Percentiles rank a stretch among this genome's conserved stretches.
phyloP scores from a whole-genome alignment of 1,140 invertebrate genomes.

The Trachymyrmex cornetzi region DNA sequence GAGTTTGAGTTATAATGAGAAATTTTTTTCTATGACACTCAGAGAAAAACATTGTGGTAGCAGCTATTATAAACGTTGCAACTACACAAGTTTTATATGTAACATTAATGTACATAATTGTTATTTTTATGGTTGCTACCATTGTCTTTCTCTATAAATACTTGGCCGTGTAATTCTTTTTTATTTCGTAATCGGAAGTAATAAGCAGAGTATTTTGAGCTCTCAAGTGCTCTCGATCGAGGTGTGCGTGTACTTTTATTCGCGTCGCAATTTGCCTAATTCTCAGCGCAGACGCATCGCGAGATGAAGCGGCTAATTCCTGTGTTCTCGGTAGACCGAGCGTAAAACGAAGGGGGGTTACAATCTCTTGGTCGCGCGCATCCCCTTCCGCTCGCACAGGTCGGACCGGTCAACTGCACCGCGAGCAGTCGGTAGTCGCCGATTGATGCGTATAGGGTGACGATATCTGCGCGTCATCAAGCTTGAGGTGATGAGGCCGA shows the following conservation, averaged over 20 bases:
- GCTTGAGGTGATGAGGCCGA: conserved; percentile 52
- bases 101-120: no score
- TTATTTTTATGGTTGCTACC: no score
- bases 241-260: background rate
- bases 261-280: conserved; percentile 12
- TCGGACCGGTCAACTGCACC: background rate
- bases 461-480: conserved; percentile 68
- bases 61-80: no score
- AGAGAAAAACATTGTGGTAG: no score
- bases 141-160: background rate
- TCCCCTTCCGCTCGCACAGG: conserved; percentile 4
- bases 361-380: conserved; percentile 13
- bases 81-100: no score
- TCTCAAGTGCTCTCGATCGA: background rate
- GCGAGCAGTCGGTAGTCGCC: conserved; percentile 63
- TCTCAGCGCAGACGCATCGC: background rate
- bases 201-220: no score
- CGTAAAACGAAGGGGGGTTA: conserved; percentile 41
- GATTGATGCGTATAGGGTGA: conserved; percentile 71
- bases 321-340: conserved; percentile 41
- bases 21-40: background rate
- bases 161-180: background rate
- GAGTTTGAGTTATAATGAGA: background rate
- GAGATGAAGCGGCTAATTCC: conserved; percentile 51
- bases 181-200: background rate